Percentiles rank a stretch among this genome's conserved stretches.
Conservation (phyloP, 1,140 invertebrate species). For the Contarinia nasturtii region DNA sequence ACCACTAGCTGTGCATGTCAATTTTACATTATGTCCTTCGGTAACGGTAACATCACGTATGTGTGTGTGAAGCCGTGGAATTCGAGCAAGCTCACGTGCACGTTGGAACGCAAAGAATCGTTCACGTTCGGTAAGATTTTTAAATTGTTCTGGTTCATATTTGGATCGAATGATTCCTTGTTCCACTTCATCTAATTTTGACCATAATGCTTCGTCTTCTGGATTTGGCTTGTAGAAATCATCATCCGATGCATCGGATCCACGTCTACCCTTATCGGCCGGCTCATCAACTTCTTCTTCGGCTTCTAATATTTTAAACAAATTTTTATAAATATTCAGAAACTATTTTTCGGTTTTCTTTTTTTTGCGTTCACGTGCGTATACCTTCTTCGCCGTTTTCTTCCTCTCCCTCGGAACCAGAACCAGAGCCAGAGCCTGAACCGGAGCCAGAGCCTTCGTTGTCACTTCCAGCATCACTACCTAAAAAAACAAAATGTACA, state of each 20-base stretch:
- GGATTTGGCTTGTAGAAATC: conserved; percentile 17
- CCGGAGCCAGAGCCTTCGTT: neutral
- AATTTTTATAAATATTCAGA: neutral
- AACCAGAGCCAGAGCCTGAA: neutral
- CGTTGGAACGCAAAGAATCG: conserved; percentile 23
- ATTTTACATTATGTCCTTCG: conserved; percentile 48
- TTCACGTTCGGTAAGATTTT: conserved; percentile 15
- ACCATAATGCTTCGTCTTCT: conserved; percentile 18
- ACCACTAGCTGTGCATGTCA: conserved; percentile 72
- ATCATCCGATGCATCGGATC: conserved; percentile 18
- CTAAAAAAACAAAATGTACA: too few relatives aligned
- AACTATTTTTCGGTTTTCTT: too few relatives aligned
- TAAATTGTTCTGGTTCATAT: conserved; percentile 10
- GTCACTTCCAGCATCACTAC: neutral
- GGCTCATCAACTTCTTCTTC: conserved; percentile 8
- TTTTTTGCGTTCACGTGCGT: conserved; percentile 4
- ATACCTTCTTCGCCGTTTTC: conserved; percentile 6
- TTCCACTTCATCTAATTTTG: conserved; percentile 18
- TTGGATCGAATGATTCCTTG: conserved; percentile 21
- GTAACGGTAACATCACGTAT: conserved; percentile 57
- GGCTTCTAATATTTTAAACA: neutral
- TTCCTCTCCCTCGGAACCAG: conserved; percentile 1
- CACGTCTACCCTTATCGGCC: conserved; percentile 6
- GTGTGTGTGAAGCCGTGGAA: conserved; percentile 31
- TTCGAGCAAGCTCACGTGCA: conserved; percentile 14